phyloP scores from a whole-genome alignment of 2,113 vertebrate species.

The Zootoca vivipara region DNA sequence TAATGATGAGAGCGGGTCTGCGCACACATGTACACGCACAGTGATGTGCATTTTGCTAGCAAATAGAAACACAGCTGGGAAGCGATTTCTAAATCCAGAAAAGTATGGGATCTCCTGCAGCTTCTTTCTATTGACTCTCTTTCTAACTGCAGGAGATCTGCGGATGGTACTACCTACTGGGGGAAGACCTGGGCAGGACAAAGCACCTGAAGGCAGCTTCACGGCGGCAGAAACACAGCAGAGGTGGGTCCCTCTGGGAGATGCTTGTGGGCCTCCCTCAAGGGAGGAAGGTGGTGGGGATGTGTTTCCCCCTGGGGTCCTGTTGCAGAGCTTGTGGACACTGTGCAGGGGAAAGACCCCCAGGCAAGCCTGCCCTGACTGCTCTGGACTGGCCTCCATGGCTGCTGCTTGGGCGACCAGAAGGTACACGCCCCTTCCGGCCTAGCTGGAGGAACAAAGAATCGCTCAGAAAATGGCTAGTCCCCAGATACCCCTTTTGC shows the following conservation, averaged over 20 bases:
- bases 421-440: not conserved
- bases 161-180: constrained; percentile 91
- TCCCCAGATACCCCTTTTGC: no score
- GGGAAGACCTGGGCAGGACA: constrained; percentile 83
- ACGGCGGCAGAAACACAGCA: constrained; percentile 60
- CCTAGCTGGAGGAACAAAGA: not conserved
- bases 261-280: not conserved
- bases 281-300: not conserved
- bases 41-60: not conserved
- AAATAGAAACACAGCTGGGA: no score
- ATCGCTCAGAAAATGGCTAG: not conserved
- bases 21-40: no score
- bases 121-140: constrained; percentile 7
- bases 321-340: not conserved
- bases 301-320: not conserved
- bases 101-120: not conserved
- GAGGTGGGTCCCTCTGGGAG: constrained; percentile 46
- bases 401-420: no score
- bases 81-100: constrained; percentile 46
- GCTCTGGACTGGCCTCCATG: not conserved
- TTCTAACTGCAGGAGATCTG: constrained; percentile 75
- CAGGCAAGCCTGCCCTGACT: not conserved
- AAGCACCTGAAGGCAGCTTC: constrained; percentile 89
- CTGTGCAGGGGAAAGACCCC: not conserved
- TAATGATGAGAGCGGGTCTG: not conserved